Evolutionary conservation across 2,888 invertebrate genomes (phyloP), one percentile per base, ranked within the genome.

Genomic region (Apeira syringaria): DNA sequence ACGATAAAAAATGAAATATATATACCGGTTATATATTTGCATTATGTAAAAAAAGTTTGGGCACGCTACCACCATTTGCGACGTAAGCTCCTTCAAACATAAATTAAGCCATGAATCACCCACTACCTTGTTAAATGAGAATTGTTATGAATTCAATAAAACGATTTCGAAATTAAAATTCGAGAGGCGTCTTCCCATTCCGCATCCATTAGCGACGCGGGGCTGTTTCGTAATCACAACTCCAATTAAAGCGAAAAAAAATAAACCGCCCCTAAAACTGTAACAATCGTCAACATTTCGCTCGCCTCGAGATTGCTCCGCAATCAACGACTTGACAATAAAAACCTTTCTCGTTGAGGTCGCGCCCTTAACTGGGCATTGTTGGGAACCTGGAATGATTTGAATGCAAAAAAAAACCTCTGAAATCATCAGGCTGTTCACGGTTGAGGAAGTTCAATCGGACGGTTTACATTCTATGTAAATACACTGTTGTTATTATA

Each of bases 91-190:
- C 34, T 45, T 38, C 29, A 12, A 38, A 46, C 35, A 24, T 30
- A 51, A 53, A 46, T 43, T 20, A 43, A 43, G 32, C 35, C 29
- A 18, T 13, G 27, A 34, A 33, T 30, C 25, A 33, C 24, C 18
- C 5, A 9, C 6, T 3, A 28, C 20, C 46, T 50, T 36, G 48
- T 50, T 42, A 50, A 55, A 39, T 41, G 40, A 47, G 35, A 59
- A 56, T 54, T 58, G 56, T 57, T 60, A 59, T 54, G 59, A 48
- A 47, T 60, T 58, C 48, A 59, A 61, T 45, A 62, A 55, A 51
- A 51, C 59, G 65, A 60, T 64, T 63, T 61, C 53, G 47, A 64
- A 68, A 79, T 80, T 75, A 71, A 74, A 77, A 77, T 75, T 63
- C 72, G 65, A 63, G 66, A 53, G 54, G 52, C 65, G 66, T 62